These are phyloP conservation scores for Oscarella lobularis DNA, from an alignment of 37 sponge, comb jelly and placozoan species.

Conservation along the genomic window DNA sequence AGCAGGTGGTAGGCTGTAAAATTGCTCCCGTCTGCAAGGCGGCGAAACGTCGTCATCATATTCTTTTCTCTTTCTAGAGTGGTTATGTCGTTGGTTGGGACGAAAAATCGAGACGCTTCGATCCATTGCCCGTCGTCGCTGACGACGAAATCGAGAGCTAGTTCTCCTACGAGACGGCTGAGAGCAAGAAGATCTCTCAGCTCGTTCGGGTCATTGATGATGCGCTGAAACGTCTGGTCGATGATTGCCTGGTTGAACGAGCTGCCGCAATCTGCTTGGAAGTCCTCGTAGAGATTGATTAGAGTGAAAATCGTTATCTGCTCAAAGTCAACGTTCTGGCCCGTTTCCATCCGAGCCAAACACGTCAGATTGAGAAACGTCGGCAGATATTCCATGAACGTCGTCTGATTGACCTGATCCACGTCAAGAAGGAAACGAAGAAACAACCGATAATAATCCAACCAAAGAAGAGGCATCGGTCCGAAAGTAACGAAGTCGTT, in stretches of 20 bases:
- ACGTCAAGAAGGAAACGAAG: background rate
- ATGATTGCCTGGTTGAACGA: no score
- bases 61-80: slow-evolving; percentile 66
- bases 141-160: background rate
- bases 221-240: no score
- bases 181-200: no score
- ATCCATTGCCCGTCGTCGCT: background rate
- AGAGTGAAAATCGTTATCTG: no score
- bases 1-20: slow-evolving; percentile 6
- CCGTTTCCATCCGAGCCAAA: no score
- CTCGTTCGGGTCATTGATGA: no score
- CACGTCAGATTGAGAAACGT: background rate
- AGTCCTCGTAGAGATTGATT: background rate
- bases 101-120: background rate
- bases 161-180: background rate
- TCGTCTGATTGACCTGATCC: background rate
- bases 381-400: background rate
- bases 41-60: slow-evolving; percentile 62
- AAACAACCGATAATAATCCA: no score
- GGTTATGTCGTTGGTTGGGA: slow-evolving; percentile 1
- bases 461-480: background rate
- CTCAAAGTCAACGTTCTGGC: no score
- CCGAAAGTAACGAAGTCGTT: background rate
- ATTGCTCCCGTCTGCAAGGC: slow-evolving; percentile 38
- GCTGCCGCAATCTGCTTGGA: no score